A percentile compares a stretch with the other conserved stretches of the same genome.
phyloP scores from a whole-genome alignment of 2,797 vertebrate species.

The Bucorvus abyssinicus region DNA sequence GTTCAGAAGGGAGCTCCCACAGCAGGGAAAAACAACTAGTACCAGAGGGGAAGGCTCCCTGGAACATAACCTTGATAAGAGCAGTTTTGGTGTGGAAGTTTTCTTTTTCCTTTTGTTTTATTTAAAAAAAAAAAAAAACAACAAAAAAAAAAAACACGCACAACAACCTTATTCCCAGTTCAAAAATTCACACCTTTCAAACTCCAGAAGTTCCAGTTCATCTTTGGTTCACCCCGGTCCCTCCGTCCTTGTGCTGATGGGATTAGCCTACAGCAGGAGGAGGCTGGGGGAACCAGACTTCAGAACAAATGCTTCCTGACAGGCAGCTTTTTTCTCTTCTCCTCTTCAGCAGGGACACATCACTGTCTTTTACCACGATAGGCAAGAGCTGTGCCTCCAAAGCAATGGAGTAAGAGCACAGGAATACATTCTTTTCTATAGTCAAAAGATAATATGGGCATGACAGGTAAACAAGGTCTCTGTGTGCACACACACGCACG shows the following conservation, averaged over 20 bases:
- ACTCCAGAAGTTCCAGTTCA: conserved; percentile 14
- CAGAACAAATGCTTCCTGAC: not conserved
- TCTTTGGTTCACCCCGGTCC: not conserved
- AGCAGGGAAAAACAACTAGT: conserved; percentile 2
- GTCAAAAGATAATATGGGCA: not conserved
- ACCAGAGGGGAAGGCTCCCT: not conserved
- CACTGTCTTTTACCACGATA: not conserved
- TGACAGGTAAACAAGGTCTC: not conserved
- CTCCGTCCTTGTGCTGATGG: not conserved
- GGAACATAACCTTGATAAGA: conserved; percentile 17
- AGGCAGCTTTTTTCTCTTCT: not conserved
- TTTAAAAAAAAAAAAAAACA: too few relatives aligned
- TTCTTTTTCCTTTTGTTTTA: not conserved
- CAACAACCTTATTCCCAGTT: too few relatives aligned
- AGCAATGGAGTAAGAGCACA: not conserved
- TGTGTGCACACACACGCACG: not conserved
- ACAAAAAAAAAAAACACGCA: not conserved
- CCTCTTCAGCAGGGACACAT: not conserved
- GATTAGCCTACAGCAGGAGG: not conserved
- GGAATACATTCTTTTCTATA: not conserved
- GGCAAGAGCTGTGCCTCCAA: not conserved
- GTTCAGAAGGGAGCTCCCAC: conserved; percentile 11
- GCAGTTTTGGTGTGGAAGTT: not conserved
- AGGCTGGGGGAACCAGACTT: not conserved
- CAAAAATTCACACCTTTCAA: conserved; percentile 19